Evolutionary conservation across 2,888 invertebrate species (phyloP).

Genomic region (Seira sanloemensis): DNA sequence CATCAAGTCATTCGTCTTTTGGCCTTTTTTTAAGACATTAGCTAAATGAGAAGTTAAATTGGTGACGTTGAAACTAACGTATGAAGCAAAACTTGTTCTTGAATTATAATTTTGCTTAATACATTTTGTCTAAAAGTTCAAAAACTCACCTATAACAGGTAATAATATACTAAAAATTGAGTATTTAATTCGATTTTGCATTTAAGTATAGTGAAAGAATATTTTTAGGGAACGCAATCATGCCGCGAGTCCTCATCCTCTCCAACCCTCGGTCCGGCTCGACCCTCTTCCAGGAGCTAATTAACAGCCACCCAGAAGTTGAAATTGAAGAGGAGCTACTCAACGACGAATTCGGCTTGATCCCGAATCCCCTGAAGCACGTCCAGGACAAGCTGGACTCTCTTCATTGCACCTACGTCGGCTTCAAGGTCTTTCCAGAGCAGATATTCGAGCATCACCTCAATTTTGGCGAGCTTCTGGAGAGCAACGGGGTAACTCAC

Average conservation of each 20-base stretch:
- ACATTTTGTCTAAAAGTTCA: too few relatives aligned
- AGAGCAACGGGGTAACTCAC: constrained; percentile 41
- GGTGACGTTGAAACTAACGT: too few relatives aligned
- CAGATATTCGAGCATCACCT: constrained; percentile 47
- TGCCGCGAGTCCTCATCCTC: constrained; percentile 53
- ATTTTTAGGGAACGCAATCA: constrained; percentile 15
- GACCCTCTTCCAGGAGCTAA: constrained; percentile 40
- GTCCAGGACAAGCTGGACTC: constrained; percentile 4
- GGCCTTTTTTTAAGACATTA: too few relatives aligned
- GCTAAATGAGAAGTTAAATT: too few relatives aligned
- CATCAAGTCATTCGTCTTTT: too few relatives aligned
- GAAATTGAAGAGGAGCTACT: constrained; percentile 46
- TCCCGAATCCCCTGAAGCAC: constrained; percentile 28
- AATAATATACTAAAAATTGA: too few relatives aligned
- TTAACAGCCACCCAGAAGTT: constrained; percentile 57
- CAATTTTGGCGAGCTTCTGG: constrained; percentile 28
- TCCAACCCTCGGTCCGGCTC: constrained; percentile 63
- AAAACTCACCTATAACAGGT: too few relatives aligned
- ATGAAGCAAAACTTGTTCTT: too few relatives aligned
- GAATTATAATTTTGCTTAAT: too few relatives aligned
- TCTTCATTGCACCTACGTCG: constrained; percentile 28
- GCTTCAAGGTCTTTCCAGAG: constrained; percentile 63
- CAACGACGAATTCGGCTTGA: constrained; percentile 45
- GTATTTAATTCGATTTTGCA: too few relatives aligned
- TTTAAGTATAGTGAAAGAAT: too few relatives aligned